phyloP scores from a whole-genome alignment of 2,113 vertebrate genomes.

The Centrocercus urophasianus region DNA sequence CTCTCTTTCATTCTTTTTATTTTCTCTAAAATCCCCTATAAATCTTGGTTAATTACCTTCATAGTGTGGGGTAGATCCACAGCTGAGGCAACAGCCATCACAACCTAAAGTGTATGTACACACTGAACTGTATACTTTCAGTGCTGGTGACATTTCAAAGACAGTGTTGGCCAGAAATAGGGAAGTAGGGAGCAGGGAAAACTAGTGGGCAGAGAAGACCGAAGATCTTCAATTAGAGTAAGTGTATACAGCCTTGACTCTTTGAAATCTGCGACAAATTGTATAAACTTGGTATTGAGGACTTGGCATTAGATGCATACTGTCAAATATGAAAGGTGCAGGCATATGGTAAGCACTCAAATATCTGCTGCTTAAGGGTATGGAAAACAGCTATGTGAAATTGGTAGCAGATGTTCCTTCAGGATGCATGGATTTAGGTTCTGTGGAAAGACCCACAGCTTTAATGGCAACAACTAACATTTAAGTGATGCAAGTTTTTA shows the following conservation, averaged over 20 bases:
- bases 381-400: not conserved
- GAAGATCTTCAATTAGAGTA: not conserved
- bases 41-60: slow-evolving; percentile 3
- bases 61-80: not conserved
- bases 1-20: not conserved
- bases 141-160: not conserved
- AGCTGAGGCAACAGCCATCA: not conserved
- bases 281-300: not conserved
- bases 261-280: not conserved
- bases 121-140: not conserved
- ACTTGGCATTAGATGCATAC: not conserved
- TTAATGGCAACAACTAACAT: not conserved
- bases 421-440: not conserved
- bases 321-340: slow-evolving; percentile 18
- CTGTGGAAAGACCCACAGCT: not conserved
- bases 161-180: not conserved
- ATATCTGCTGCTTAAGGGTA: not conserved
- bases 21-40: not conserved
- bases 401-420: not conserved
- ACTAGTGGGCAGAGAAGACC: not conserved
- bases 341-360: slow-evolving; percentile 35
- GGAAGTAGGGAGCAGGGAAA: not conserved
- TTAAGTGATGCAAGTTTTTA: not conserved
- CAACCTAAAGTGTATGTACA: not conserved
- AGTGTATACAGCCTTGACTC: not conserved